A percentile compares a stretch with the other conserved stretches of the same genome.
Evolutionary conservation across 2,888 invertebrate species (phyloP).

Genomic region (Anthophora plumipes): DNA sequence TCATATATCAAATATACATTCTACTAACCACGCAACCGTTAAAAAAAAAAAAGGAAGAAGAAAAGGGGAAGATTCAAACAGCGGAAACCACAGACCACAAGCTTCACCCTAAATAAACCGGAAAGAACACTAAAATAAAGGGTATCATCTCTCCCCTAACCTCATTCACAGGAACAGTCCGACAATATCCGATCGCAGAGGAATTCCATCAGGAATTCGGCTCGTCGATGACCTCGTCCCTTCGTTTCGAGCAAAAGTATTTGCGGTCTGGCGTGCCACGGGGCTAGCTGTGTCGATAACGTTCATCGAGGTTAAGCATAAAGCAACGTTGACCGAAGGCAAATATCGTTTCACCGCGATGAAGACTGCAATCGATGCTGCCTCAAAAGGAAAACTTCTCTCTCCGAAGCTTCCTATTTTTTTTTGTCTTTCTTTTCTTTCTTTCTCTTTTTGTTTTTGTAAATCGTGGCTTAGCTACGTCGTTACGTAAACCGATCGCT

Average conservation of each 20-base stretch:
- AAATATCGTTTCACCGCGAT: constrained; percentile 8
- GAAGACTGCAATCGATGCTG: constrained; percentile 9
- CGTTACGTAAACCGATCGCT: constrained; percentile 26
- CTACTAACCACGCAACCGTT: too few relatives aligned
- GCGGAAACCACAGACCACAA: too few relatives aligned
- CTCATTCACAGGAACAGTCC: too few relatives aligned
- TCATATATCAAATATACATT: too few relatives aligned
- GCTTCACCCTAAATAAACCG: too few relatives aligned
- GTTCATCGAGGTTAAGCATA: not conserved
- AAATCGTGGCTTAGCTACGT: too few relatives aligned
- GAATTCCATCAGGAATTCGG: not conserved
- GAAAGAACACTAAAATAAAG: too few relatives aligned
- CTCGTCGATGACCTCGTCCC: not conserved
- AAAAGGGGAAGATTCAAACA: too few relatives aligned
- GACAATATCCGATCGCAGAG: too few relatives aligned
- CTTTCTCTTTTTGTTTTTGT: not conserved
- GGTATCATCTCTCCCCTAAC: too few relatives aligned
- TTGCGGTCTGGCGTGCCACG: not conserved
- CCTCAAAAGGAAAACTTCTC: not conserved
- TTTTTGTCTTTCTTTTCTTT: not conserved
- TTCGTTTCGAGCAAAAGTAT: not conserved
- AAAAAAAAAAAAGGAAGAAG: too few relatives aligned
- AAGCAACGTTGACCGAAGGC: not conserved
- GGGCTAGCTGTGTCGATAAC: not conserved
- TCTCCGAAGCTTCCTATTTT: not conserved